Conservation (phyloP, 1,140 invertebrate species). For the Heliothis virescens region DNA sequence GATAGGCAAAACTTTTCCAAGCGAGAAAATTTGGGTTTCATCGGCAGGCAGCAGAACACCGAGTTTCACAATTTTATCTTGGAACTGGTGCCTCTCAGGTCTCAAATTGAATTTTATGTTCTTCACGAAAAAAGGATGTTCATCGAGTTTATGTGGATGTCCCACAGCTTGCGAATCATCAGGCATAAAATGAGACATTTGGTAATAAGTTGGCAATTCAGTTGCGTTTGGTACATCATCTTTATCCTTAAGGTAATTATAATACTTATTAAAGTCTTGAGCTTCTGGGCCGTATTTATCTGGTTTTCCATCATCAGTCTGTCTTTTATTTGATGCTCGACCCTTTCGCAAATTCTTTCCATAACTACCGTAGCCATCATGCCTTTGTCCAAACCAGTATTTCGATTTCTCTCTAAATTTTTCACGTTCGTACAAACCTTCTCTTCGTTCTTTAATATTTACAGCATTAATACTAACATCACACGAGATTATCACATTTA, state of each 20-base stretch:
- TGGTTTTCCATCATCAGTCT: constrained; percentile 63
- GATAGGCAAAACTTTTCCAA: constrained; percentile 91
- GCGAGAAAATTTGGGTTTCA: constrained; percentile 88
- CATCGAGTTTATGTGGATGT: constrained; percentile 73
- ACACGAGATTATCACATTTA: constrained; percentile 83
- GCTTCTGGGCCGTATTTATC: constrained; percentile 64
- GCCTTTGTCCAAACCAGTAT: constrained; percentile 50
- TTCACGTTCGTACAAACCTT: constrained; percentile 27
- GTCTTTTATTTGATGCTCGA: constrained; percentile 57
- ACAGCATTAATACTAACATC: constrained; percentile 80
- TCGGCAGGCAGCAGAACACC: constrained; percentile 90
- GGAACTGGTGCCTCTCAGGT: constrained; percentile 66
- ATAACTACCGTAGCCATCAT: constrained; percentile 48
- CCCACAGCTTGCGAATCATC: constrained; percentile 85
- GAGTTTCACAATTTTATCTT: constrained; percentile 86
- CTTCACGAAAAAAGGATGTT: constrained; percentile 75
- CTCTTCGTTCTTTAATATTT: constrained; percentile 64
- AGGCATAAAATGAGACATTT: constrained; percentile 77
- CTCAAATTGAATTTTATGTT: constrained; percentile 78
- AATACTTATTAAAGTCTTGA: constrained; percentile 68
- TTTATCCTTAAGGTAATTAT: constrained; percentile 69
- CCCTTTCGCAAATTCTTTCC: constrained; percentile 58
- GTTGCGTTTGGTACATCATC: constrained; percentile 64
- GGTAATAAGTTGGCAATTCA: constrained; percentile 49
- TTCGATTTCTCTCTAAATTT: constrained; percentile 38